These are phyloP conservation scores for Tipula vernalis DNA, from an alignment of 2,888 invertebrate species.

Conservation along the genomic window DNA sequence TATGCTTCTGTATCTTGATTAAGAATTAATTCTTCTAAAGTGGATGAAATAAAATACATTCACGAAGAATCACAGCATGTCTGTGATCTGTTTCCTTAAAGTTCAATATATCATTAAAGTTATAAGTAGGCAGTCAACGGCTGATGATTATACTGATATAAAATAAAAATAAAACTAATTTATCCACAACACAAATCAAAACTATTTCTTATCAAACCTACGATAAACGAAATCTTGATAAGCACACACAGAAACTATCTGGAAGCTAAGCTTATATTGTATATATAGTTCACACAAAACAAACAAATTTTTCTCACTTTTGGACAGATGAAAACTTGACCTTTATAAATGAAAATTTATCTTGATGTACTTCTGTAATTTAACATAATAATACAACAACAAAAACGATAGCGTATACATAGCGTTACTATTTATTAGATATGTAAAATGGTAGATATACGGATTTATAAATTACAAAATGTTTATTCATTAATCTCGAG, in stretches of 20 bases:
- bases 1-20: too few relatives aligned
- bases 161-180: too few relatives aligned
- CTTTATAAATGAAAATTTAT: neutral
- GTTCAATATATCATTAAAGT: too few relatives aligned
- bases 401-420: neutral
- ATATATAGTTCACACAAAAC: neutral
- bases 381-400: neutral
- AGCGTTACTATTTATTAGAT: neutral
- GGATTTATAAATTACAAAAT: neutral
- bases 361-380: neutral
- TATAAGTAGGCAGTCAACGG: too few relatives aligned
- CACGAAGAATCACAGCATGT: too few relatives aligned
- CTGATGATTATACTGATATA: too few relatives aligned
- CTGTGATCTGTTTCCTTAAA: too few relatives aligned
- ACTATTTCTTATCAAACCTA: neutral
- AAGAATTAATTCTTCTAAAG: too few relatives aligned
- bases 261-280: neutral
- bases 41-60: too few relatives aligned
- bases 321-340: neutral
- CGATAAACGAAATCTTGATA: neutral
- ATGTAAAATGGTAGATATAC: neutral
- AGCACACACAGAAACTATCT: neutral
- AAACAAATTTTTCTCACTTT: neutral
- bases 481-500: neutral
- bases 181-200: neutral